Base-by-base conservation (phyloP, 2,888 invertebrate species). In the Eugnorisma glareosa region DNA sequence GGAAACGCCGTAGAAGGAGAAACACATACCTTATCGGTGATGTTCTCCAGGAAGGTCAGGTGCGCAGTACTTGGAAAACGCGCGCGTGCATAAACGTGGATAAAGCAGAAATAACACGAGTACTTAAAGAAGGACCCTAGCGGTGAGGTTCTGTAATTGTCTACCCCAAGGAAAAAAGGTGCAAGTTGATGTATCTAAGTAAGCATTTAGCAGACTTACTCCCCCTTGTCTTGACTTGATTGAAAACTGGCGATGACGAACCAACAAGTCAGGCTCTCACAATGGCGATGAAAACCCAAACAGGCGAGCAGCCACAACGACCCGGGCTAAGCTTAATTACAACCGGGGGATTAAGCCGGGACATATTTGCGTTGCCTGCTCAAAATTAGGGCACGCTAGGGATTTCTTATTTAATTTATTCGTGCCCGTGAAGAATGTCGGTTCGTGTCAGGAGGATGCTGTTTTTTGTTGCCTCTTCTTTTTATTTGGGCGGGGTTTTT, bases 351-450 rank as follows among this genome's bases (percentile, higher is more conserved):
- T 89, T 90, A 88, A 88, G 86, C 75, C 83, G 89, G 89, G 89
- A 89, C 90, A 90, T 91, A 91, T 91, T 92, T 88, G 88, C 89
- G 90, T 86, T 86, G 88, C 86, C 86, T 86, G 87, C 85, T 84
- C 87, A 86, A 90, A 92, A 91, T 91, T 89, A 92, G 88, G 90
- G 86, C 89, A 86, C 89, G 84, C 85, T 86, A 78, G 90, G 90
- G 92, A 89, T 88, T 89, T 90, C 91, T 90, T 90, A 91, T 91
- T 92, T 92, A 93, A 93, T 92, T 93, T 92, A 93, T 93, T 92
- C 92, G 89, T 84, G 85, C 84, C 86, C 84, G 85, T 89, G 90
- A 91, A 87, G 88, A 90, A 91, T 89, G 88, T 86, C 73, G 83
- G 84, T 68, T 67, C 68, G 75, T 64, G 80, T 83, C 82, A 81